A percentile compares a stretch with the other conserved stretches of the same genome.
Evolutionary conservation across 2,888 invertebrate genomes (phyloP).

Genomic region (Diachrysia chrysitis): DNA sequence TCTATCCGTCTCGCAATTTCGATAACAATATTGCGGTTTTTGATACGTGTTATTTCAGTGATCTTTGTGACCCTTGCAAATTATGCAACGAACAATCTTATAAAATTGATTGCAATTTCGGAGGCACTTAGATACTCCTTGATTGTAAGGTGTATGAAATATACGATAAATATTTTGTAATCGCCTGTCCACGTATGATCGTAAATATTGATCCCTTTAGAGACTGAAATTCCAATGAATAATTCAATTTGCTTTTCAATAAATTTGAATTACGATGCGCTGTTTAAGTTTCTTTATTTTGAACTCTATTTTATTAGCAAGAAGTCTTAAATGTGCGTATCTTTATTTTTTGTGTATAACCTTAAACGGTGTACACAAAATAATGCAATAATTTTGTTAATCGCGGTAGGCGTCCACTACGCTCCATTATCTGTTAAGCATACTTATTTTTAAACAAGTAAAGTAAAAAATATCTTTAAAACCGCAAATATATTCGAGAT

Average conservation of each 20-base stretch:
- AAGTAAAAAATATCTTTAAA: slow-evolving; percentile 10
- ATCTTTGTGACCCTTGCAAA: slow-evolving; percentile 49
- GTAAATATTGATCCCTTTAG: slow-evolving; percentile 43
- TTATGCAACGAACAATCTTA: slow-evolving; percentile 48
- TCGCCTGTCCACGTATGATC: slow-evolving; percentile 39
- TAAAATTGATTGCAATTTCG: slow-evolving; percentile 54
- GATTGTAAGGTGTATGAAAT: slow-evolving; percentile 28
- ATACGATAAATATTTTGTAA: slow-evolving; percentile 51
- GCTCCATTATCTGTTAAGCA: slow-evolving; percentile 9
- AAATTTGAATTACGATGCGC: slow-evolving; percentile 26
- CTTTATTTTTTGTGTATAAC: not conserved
- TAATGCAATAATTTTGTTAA: slow-evolving; percentile 32
- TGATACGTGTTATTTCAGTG: slow-evolving; percentile 41
- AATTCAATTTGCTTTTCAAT: slow-evolving; percentile 54
- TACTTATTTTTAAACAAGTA: slow-evolving; percentile 18
- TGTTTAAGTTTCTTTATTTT: slow-evolving; percentile 17
- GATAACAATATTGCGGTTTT: slow-evolving; percentile 56
- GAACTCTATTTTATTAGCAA: slow-evolving; percentile 15
- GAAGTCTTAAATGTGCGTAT: not conserved
- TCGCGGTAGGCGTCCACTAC: slow-evolving; percentile 29
- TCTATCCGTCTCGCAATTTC: slow-evolving; percentile 50
- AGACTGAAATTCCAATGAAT: slow-evolving; percentile 48
- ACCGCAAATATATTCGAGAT: slow-evolving; percentile 13
- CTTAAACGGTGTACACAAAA: slow-evolving; percentile 16
- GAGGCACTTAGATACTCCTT: slow-evolving; percentile 25